Conservation (phyloP, 2,888 invertebrate genomes). For the Orthonevra nobilis region DNA sequence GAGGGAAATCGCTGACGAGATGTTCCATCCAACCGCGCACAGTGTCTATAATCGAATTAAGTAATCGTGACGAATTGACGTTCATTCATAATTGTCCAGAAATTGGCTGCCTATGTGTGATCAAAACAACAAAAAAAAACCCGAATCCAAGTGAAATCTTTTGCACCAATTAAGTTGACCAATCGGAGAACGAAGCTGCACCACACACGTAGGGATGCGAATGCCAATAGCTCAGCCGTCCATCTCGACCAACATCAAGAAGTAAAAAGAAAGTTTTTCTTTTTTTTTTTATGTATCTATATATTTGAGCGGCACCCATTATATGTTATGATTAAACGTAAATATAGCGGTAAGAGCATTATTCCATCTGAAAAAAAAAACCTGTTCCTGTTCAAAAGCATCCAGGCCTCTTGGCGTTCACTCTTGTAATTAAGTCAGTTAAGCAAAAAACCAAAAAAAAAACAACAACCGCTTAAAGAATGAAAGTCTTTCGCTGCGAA, state of each 20-base stretch:
- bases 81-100: conserved; percentile 18
- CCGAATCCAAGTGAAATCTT: conserved; percentile 61
- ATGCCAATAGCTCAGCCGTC: too few relatives aligned
- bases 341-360: conserved; percentile 19
- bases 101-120: not conserved
- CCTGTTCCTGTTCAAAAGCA: conserved; percentile 1
- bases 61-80: conserved; percentile 51
- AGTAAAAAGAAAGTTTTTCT: conserved; percentile 58
- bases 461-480: too few relatives aligned
- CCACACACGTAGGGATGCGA: conserved; percentile 32
- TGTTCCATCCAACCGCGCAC: conserved; percentile 2
- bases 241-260: conserved; percentile 36
- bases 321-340: conserved; percentile 23
- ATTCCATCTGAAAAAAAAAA: conserved; percentile 2
- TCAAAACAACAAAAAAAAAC: too few relatives aligned
- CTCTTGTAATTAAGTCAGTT: conserved; percentile 27
- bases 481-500: conserved; percentile 45
- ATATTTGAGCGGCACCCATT: conserved; percentile 11
- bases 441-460: conserved; percentile 16
- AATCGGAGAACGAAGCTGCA: conserved; percentile 38
- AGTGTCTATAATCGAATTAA: conserved; percentile 38
- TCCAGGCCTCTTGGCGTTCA: not conserved
- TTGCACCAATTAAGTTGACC: conserved; percentile 58
- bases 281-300: conserved; percentile 30
- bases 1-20: conserved; percentile 28